A percentile compares a stretch with the other conserved stretches of the same genome.
Conservation (phyloP, 2,797 vertebrate genomes). For the Zalophus californianus region DNA sequence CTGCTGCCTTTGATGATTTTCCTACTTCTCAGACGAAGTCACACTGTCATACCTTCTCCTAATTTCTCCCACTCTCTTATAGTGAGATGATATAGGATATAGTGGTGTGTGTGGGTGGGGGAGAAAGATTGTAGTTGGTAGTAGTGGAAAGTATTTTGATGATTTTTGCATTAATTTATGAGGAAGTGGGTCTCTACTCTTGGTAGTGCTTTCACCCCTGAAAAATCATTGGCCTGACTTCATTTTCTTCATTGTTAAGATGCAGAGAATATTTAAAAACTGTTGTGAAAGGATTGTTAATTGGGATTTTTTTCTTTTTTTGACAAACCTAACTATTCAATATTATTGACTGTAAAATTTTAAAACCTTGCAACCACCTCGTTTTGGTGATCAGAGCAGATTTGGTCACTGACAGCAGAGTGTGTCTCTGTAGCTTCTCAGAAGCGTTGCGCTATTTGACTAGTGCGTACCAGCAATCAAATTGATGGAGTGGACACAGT, state of each 20-base stretch:
- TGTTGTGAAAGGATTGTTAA: neutral
- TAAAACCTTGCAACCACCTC: neutral
- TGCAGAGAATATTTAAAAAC: neutral
- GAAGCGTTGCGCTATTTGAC: neutral
- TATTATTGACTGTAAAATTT: neutral
- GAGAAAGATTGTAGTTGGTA: neutral
- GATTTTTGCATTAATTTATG: neutral
- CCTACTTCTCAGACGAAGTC: neutral
- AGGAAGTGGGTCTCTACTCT: neutral
- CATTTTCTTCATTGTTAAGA: neutral
- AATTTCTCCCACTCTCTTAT: neutral
- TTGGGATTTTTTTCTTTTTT: neutral
- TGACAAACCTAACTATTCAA: neutral
- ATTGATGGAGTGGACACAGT: neutral
- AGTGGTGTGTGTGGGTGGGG: neutral
- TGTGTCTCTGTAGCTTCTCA: neutral
- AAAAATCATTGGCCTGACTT: neutral
- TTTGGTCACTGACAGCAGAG: neutral
- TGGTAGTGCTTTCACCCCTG: neutral
- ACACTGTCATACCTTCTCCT: neutral
- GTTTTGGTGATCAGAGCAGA: neutral
- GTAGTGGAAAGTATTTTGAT: neutral
- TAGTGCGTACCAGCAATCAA: neutral
- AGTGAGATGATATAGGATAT: too few species aligned
- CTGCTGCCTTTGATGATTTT: neutral